Percentiles rank a stretch among this genome's conserved stretches.
Conservation (phyloP, 2,888 invertebrate genomes). For the Polylopha cassiicola region DNA sequence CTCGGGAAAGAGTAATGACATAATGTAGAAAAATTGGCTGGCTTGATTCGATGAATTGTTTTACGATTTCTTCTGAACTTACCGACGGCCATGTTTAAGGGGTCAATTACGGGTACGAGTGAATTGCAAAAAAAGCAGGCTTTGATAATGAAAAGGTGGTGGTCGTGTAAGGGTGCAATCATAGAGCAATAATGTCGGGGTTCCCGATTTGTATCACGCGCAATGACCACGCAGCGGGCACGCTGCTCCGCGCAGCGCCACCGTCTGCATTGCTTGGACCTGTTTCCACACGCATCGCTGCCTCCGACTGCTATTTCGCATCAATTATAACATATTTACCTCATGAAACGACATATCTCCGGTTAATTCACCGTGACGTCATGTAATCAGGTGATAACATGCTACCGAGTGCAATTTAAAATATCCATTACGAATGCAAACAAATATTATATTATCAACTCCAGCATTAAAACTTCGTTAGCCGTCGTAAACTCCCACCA, state of each 20-base stretch:
- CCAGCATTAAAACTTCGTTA: conserved; percentile 35
- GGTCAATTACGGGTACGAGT: conserved; percentile 20
- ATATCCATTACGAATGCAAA: conserved; percentile 30
- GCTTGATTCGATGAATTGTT: conserved; percentile 21
- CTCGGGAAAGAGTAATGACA: conserved; percentile 13
- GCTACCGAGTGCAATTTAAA: conserved; percentile 17
- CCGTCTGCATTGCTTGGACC: conserved; percentile 31
- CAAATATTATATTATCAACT: conserved; percentile 23
- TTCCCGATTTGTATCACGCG: conserved; percentile 34
- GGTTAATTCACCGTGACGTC: conserved; percentile 14
- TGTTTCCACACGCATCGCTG: conserved; percentile 42
- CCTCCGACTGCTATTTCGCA: conserved; percentile 25
- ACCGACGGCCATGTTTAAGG: conserved; percentile 20
- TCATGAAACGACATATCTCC: conserved; percentile 6
- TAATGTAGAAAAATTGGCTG: conserved; percentile 18
- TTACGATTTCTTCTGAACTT: conserved; percentile 18
- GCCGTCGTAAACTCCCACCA: conserved; percentile 23
- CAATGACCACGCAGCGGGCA: conserved; percentile 29
- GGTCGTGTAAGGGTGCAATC: conserved; percentile 37
- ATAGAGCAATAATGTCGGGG: conserved; percentile 39
- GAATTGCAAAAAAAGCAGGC: conserved; percentile 29
- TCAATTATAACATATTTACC: conserved; percentile 31
- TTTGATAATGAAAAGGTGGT: conserved; percentile 41
- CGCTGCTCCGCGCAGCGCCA: conserved; percentile 27
- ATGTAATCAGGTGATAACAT: conserved; percentile 22